Conservation (phyloP, 2,888 invertebrate species). For the Griposia aprilina region DNA sequence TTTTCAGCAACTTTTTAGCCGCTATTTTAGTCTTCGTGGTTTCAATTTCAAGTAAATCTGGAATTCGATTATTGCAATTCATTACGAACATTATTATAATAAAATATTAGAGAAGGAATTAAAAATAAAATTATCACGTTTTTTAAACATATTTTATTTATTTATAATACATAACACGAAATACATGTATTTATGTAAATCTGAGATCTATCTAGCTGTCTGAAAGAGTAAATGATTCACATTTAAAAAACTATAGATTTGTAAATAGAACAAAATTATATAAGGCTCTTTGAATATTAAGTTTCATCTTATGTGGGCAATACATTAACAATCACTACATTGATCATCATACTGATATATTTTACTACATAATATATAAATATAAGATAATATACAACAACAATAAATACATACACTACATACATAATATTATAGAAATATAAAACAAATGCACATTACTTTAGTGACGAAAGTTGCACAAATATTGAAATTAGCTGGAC, state of each 20-base stretch:
- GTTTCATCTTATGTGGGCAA: conserved; percentile 44
- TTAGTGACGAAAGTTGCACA: conserved; percentile 17
- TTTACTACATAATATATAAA: conserved; percentile 41
- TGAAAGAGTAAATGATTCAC: conserved; percentile 37
- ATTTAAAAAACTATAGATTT: conserved; percentile 25
- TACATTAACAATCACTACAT: conserved; percentile 30
- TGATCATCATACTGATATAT: conserved; percentile 25
- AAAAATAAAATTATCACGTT: neutral
- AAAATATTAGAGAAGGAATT: neutral
- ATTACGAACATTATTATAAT: neutral
- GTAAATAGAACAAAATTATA: conserved; percentile 4
- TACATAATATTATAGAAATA: conserved; percentile 37
- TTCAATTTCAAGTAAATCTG: neutral
- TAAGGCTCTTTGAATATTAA: conserved; percentile 1
- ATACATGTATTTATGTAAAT: conserved; percentile 34
- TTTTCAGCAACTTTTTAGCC: neutral
- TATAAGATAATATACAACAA: conserved; percentile 20
- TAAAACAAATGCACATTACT: conserved; percentile 21
- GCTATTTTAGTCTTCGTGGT: neutral
- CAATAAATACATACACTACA: conserved; percentile 45
- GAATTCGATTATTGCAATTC: neutral
- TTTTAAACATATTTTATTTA: conserved; percentile 39
- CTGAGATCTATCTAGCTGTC: conserved; percentile 59
- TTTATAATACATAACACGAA: conserved; percentile 44
- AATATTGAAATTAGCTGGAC: neutral